These are phyloP conservation scores for Galeopsomyia nigrocyanea DNA, from an alignment of 2,888 invertebrate species.

Conservation along the genomic window DNA sequence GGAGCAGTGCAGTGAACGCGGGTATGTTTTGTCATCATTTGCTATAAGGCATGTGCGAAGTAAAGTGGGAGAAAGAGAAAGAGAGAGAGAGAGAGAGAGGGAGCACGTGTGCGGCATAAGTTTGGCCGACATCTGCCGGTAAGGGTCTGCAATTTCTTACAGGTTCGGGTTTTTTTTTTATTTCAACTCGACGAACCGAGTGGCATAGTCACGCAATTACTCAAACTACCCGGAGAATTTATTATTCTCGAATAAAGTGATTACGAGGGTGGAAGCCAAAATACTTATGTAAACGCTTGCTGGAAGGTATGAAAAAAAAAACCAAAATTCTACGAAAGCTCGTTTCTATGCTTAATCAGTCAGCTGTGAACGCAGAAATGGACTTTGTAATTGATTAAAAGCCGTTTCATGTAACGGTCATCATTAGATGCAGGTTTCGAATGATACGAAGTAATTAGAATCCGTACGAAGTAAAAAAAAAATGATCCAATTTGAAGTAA, in stretches of 20 bases:
- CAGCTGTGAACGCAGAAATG: too few species aligned
- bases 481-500: conserved; percentile 18
- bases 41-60: too few species aligned
- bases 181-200: conserved; percentile 1
- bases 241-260: conserved; percentile 21
- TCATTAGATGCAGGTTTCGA: neutral
- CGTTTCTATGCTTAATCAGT: too few species aligned
- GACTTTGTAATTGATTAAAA: neutral
- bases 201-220: conserved; percentile 28
- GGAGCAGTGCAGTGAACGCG: too few species aligned
- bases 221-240: conserved; percentile 15
- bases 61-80: too few species aligned
- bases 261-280: neutral
- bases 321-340: too few species aligned
- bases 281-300: too few species aligned
- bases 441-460: conserved; percentile 8
- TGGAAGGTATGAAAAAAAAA: too few species aligned
- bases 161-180: conserved; percentile 1
- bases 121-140: conserved; percentile 34
- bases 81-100: conserved; percentile 8
- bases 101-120: conserved; percentile 40
- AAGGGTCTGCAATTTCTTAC: conserved; percentile 24
- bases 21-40: too few species aligned
- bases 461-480: conserved; percentile 3
- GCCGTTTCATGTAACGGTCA: neutral